Evolutionary conservation across 2,113 vertebrate genomes (phyloP).

Genomic region (Gadus chalcogrammus): DNA sequence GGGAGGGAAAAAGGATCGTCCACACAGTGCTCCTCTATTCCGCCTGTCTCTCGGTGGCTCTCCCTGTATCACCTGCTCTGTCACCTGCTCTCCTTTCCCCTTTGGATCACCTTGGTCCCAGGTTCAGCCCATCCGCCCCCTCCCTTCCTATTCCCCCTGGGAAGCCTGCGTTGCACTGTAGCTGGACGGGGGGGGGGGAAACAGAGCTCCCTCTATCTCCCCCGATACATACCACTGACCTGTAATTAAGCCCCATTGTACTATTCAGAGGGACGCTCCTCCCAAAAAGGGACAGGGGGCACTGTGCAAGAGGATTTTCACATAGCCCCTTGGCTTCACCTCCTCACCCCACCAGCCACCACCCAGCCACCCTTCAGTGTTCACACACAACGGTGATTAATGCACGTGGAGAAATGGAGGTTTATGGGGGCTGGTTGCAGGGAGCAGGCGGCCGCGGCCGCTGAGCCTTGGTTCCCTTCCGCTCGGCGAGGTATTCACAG

Average conservation of each 20-base stretch:
- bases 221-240: conserved; percentile 67
- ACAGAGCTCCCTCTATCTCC: conserved; percentile 71
- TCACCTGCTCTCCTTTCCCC: background rate
- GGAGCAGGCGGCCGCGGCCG: conserved; percentile 38
- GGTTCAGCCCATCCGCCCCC: conserved; percentile 65
- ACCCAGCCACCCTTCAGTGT: conserved; percentile 37
- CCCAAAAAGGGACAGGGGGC: conserved; percentile 59
- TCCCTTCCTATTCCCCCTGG: conserved; percentile 68
- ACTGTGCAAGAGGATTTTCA: conserved; percentile 44
- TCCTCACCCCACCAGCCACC: too few relatives aligned
- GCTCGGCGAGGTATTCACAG: conserved; percentile 52
- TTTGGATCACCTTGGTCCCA: conserved; percentile 61
- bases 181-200: conserved; percentile 55
- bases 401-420: conserved; percentile 54
- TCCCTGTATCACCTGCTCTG: background rate
- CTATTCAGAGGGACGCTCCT: conserved; percentile 58
- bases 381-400: conserved; percentile 61
- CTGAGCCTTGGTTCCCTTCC: conserved; percentile 44
- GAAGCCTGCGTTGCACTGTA: conserved; percentile 72
- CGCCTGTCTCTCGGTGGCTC: conserved; percentile 48
- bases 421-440: conserved; percentile 63
- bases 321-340: too few relatives aligned
- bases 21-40: conserved; percentile 50
- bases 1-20: conserved; percentile 48
- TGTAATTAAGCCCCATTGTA: conserved; percentile 72